Conservation (phyloP, 2,113 vertebrate genomes). For the Mormoops blainvillei region DNA sequence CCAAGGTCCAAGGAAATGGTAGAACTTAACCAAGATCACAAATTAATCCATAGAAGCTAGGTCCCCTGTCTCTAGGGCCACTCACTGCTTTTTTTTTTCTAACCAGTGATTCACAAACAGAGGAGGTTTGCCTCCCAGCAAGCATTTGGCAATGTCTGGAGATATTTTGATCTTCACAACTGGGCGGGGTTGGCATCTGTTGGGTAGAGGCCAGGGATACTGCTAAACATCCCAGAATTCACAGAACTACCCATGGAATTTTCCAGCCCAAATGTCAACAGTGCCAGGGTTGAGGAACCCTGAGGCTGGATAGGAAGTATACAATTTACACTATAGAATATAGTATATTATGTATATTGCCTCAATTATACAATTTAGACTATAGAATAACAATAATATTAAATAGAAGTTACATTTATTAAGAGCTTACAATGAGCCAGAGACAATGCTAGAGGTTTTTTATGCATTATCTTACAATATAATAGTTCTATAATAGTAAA, state of each 20-base stretch:
- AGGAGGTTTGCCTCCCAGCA: not conserved
- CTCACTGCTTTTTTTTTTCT: not conserved
- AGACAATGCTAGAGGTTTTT: not conserved
- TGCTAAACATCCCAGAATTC: not conserved
- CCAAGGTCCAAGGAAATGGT: not conserved
- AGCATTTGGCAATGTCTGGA: not conserved
- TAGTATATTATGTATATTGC: not conserved
- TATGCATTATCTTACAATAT: not conserved
- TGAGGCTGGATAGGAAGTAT: not conserved
- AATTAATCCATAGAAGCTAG: not conserved
- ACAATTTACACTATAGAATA: not conserved
- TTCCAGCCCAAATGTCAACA: not conserved
- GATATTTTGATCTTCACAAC: not conserved
- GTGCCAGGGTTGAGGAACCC: not conserved
- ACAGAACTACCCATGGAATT: not conserved
- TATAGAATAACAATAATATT: not conserved
- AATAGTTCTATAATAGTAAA: not conserved
- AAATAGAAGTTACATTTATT: not conserved
- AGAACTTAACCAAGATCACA: not conserved
- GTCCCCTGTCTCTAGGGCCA: not conserved
- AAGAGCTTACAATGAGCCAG: not conserved
- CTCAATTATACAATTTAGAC: not conserved
- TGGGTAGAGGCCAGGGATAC: not conserved
- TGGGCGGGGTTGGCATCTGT: not conserved
- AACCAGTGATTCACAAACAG: not conserved